Percentiles rank a stretch among this genome's conserved stretches.
phyloP scores from a whole-genome alignment of 2,888 invertebrate species.

The Agrochola litura region DNA sequence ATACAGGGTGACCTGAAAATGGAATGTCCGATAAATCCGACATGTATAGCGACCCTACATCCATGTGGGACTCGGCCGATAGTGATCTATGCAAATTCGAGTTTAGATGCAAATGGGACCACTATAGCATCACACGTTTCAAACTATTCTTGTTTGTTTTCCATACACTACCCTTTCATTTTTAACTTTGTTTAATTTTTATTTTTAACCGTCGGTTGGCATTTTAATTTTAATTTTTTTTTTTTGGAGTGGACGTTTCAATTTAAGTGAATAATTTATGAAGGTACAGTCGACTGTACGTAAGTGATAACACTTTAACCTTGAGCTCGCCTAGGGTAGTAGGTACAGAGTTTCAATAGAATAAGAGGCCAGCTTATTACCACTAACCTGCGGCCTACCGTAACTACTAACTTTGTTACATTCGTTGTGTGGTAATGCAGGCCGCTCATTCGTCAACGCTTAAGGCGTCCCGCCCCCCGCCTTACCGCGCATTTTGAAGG shows the following conservation, averaged over 20 bases:
- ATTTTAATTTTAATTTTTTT: slow-evolving; percentile 5
- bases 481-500: too few relatives aligned
- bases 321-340: background rate
- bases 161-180: slow-evolving; percentile 11
- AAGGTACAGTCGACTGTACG: background rate
- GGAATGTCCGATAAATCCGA: slow-evolving; percentile 46
- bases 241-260: background rate
- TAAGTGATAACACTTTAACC: background rate
- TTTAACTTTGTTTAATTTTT: slow-evolving; percentile 10
- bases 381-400: too few relatives aligned
- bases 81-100: slow-evolving; percentile 68
- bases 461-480: too few relatives aligned
- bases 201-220: background rate
- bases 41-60: slow-evolving; percentile 40
- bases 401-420: too few relatives aligned
- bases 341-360: too few relatives aligned
- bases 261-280: background rate
- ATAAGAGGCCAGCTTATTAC: too few relatives aligned
- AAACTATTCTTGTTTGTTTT: slow-evolving; percentile 51
- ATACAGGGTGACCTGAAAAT: background rate
- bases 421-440: background rate
- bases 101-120: slow-evolving; percentile 62
- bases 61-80: slow-evolving; percentile 63
- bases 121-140: slow-evolving; percentile 47
- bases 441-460: too few relatives aligned